Evolutionary conservation across 1,140 invertebrate genomes (phyloP), one percentile per base, ranked within the genome.

Genomic region (Aphis craccivora): DNA sequence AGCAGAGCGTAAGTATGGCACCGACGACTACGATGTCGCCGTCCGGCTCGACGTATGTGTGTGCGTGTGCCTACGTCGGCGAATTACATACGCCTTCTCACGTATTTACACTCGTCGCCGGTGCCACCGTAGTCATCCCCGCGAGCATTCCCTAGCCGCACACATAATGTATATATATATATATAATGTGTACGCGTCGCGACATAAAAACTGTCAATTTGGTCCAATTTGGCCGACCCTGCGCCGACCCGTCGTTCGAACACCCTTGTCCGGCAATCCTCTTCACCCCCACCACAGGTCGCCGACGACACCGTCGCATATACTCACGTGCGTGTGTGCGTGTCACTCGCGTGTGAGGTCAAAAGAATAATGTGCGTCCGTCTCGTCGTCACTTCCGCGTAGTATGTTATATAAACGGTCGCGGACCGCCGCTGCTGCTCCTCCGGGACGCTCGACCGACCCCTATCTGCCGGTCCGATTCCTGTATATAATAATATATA

Each of bases 51-150:
- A 14, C 43, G 67, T 45, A 11, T 14, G 1, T 40, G 53, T 40
- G 89, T 48, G 88, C 11, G 51, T 35, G 53, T 67, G 89, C 60
- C 81, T 53, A 83, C 91, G 91, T 93, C 91, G 81, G 91, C 91
- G 91, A 86, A 93, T 93, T 86, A 86, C 81, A 93, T 55, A 86
- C 91, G 91, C 91, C 91, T 53, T 93, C 91, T 93, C 91, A 93
- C 91, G 91, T 93, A 93, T 84, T 93, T 93, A 93, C 91, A 93
- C 91, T 93, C 48, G 30, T 81, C 43, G 37, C 11, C 37, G 14
- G 18, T 22, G 88, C 48, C n/a, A 20, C 35, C 25, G 18, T 18
- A 18, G 30, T 22, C 83, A 35, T 84, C 84, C 43, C 9, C 25
- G 0, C 37, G 25, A 25, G 37, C 84, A 45, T 11, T 18, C 40